A percentile compares a stretch with the other conserved stretches of the same genome.
These are phyloP conservation scores for Puma concolor DNA, from an alignment of 2,113 vertebrate genomes.

Conservation along the genomic window DNA sequence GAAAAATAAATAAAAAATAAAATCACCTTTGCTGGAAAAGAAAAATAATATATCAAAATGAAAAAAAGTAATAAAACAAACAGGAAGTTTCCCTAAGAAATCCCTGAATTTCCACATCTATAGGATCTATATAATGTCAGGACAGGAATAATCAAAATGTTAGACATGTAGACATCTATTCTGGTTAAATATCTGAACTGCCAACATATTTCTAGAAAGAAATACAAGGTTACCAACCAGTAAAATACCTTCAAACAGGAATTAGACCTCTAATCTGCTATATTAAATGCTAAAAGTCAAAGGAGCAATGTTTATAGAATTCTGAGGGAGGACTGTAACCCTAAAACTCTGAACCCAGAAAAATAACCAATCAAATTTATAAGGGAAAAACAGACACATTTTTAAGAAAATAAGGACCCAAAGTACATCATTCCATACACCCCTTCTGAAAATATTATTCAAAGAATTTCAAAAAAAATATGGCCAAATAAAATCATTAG, in stretches of 20 bases:
- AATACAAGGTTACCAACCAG: constrained; percentile 11
- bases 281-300: constrained; percentile 32
- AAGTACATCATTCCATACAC: background rate
- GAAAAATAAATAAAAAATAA: background rate
- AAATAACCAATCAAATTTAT: background rate
- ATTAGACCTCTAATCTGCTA: background rate
- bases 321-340: background rate
- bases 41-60: constrained; percentile 35
- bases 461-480: constrained; percentile 31
- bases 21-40: background rate
- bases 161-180: constrained; percentile 21
- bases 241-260: constrained; percentile 56
- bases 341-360: constrained; percentile 33
- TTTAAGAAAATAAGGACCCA: constrained; percentile 13
- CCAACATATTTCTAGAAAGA: constrained; percentile 40
- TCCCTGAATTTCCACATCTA: background rate
- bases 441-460: constrained; percentile 13
- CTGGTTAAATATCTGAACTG: constrained; percentile 41
- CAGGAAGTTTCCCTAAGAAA: constrained; percentile 32
- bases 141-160: constrained; percentile 11
- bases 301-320: constrained; percentile 16
- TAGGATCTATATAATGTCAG: background rate
- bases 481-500: background rate
- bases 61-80: constrained; percentile 53
- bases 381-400: background rate